phyloP scores from a whole-genome alignment of 2,888 invertebrate species.

The Tuberolachnus salignus region DNA sequence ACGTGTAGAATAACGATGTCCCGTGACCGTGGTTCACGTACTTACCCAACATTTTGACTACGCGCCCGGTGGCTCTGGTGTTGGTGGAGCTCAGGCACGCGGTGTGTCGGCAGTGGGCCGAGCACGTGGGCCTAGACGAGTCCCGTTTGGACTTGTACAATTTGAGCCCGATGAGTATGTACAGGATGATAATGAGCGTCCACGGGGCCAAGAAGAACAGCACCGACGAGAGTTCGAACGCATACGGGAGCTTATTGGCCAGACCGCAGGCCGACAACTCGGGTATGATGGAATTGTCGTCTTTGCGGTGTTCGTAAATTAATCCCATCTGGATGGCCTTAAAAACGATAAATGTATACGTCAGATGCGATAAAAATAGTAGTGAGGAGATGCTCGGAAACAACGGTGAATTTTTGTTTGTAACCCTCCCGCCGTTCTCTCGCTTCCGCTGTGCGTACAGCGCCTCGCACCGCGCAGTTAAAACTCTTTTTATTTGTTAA shows the following conservation, averaged over 20 bases:
- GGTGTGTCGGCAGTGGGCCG: slow-evolving; percentile 59
- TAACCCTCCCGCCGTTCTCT: neutral
- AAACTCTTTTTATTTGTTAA: slow-evolving; percentile 20
- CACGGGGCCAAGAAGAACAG: slow-evolving; percentile 71
- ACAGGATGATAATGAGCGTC: slow-evolving; percentile 69
- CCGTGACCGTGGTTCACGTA: slow-evolving; percentile 58
- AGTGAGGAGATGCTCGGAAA: neutral
- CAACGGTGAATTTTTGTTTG: neutral
- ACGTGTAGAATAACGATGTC: too few species aligned
- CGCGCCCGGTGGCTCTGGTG: slow-evolving; percentile 64
- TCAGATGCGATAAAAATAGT: neutral
- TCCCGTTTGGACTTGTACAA: slow-evolving; percentile 64
- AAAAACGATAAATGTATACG: slow-evolving; percentile 12
- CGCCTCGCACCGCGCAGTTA: neutral
- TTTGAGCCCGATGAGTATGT: slow-evolving; percentile 65
- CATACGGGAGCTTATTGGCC: slow-evolving; percentile 66
- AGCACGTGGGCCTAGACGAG: slow-evolving; percentile 58
- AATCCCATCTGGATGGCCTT: slow-evolving; percentile 66
- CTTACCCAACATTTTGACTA: slow-evolving; percentile 78
- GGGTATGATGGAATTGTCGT: slow-evolving; percentile 62
- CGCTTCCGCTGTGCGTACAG: too few species aligned
- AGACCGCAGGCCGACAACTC: slow-evolving; percentile 69
- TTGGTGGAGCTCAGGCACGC: slow-evolving; percentile 60
- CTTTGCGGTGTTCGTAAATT: slow-evolving; percentile 64
- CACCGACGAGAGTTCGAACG: slow-evolving; percentile 69